These are phyloP conservation scores for Acronicta alni DNA, from an alignment of 2,888 invertebrate genomes.

Conservation along the genomic window DNA sequence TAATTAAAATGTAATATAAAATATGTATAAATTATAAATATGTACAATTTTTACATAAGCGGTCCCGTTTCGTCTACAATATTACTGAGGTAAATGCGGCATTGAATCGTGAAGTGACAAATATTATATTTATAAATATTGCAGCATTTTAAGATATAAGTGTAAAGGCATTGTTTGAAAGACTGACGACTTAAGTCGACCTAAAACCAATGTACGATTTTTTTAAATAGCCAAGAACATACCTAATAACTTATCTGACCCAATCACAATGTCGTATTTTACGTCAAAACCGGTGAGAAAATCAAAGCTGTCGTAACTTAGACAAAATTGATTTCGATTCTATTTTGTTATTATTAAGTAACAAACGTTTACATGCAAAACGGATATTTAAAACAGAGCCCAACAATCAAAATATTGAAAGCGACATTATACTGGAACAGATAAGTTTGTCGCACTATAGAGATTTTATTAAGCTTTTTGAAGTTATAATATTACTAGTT, in stretches of 20 bases:
- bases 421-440: too few species aligned
- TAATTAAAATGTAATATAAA: constrained; percentile 16
- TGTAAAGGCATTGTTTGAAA: constrained; percentile 44
- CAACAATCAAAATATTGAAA: too few species aligned
- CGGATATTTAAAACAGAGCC: too few species aligned
- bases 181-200: constrained; percentile 20
- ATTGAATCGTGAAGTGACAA: constrained; percentile 51
- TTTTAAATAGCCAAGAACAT: constrained; percentile 18
- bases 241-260: not conserved
- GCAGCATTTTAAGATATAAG: constrained; percentile 20
- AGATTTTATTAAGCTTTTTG: too few species aligned
- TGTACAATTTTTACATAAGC: constrained; percentile 29
- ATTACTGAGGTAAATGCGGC: constrained; percentile 65
- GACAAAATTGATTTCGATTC: too few species aligned
- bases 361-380: too few species aligned
- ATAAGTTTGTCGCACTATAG: too few species aligned
- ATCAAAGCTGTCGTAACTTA: too few species aligned
- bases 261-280: too few species aligned
- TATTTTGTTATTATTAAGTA: too few species aligned
- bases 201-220: constrained; percentile 6
- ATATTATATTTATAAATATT: constrained; percentile 13
- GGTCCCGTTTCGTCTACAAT: constrained; percentile 55
- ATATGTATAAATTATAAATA: constrained; percentile 28
- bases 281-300: too few species aligned
- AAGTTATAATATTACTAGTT: not conserved